Evolutionary conservation across 2,113 vertebrate genomes (phyloP).

Genomic region (Chaenocephalus aceratus): DNA sequence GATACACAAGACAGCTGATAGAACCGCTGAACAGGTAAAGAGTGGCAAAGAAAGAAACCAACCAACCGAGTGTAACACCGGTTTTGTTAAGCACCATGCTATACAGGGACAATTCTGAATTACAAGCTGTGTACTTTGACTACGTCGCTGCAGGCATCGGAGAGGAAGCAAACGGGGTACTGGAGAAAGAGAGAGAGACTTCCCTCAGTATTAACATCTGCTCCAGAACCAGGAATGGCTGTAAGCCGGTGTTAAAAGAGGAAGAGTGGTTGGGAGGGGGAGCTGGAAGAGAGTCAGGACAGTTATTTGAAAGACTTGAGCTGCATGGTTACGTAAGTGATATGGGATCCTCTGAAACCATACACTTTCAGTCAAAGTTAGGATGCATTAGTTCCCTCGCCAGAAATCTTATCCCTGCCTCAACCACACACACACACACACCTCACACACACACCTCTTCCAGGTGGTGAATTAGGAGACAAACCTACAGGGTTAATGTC

Average conservation of each 20-base stretch:
- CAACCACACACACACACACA: not conserved
- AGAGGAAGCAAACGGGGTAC: slow-evolving; percentile 49
- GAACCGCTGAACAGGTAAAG: slow-evolving; percentile 6
- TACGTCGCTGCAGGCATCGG: slow-evolving; percentile 17
- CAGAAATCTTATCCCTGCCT: slow-evolving; percentile 40
- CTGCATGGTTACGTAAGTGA: slow-evolving; percentile 76
- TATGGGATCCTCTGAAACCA: slow-evolving; percentile 66
- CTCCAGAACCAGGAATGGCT: slow-evolving; percentile 69
- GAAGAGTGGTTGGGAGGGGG: slow-evolving; percentile 46
- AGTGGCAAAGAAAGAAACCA: slow-evolving; percentile 40
- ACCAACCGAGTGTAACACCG: slow-evolving; percentile 1
- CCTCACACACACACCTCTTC: slow-evolving; percentile 9
- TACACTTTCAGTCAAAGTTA: slow-evolving; percentile 62
- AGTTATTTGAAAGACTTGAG: slow-evolving; percentile 69
- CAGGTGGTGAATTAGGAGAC: slow-evolving; percentile 13
- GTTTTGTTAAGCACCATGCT: slow-evolving; percentile 7
- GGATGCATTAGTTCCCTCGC: slow-evolving; percentile 52
- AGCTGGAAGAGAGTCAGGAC: slow-evolving; percentile 46
- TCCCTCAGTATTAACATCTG: slow-evolving; percentile 65
- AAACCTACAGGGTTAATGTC: not conserved
- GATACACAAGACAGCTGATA: slow-evolving; percentile 21
- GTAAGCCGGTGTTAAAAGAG: slow-evolving; percentile 67
- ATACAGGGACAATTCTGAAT: slow-evolving; percentile 25
- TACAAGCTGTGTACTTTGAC: slow-evolving; percentile 14
- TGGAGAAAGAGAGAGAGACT: slow-evolving; percentile 50